These are phyloP conservation scores for Holacanthus passer DNA, from an alignment of 2,113 vertebrate species.

Conservation along the genomic window DNA sequence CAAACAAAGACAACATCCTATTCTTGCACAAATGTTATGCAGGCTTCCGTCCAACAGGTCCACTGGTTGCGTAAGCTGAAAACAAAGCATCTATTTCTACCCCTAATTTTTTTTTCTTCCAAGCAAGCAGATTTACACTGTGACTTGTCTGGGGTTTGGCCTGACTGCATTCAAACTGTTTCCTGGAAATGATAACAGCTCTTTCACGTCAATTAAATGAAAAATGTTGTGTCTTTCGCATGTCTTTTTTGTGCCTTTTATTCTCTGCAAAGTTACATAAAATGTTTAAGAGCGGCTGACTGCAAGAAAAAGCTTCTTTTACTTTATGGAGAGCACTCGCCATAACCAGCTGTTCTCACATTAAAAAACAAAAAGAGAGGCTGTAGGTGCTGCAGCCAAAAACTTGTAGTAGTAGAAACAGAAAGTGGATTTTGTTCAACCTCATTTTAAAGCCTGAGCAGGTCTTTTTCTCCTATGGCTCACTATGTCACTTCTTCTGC, in stretches of 20 bases:
- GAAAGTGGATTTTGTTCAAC: constrained; percentile 33
- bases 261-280: constrained; percentile 26
- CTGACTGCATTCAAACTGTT: constrained; percentile 74
- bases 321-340: not conserved
- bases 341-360: constrained; percentile 25
- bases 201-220: constrained; percentile 61
- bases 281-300: constrained; percentile 64
- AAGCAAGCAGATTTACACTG: constrained; percentile 72
- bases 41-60: constrained; percentile 80
- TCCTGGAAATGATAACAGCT: constrained; percentile 72
- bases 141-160: constrained; percentile 73
- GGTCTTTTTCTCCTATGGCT: not conserved
- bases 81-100: constrained; percentile 79
- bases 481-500: not conserved
- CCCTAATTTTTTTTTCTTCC: constrained; percentile 31
- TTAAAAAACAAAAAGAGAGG: constrained; percentile 31
- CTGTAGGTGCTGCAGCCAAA: constrained; percentile 32
- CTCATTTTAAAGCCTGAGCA: constrained; percentile 3
- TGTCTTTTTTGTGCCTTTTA: not conserved
- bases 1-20: constrained; percentile 76
- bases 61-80: constrained; percentile 72
- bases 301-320: constrained; percentile 38
- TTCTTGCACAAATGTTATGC: constrained; percentile 79
- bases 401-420: not conserved
- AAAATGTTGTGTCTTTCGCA: not conserved